Evolutionary conservation across 2,797 vertebrate species (phyloP).

Genomic region (Alca torda): DNA sequence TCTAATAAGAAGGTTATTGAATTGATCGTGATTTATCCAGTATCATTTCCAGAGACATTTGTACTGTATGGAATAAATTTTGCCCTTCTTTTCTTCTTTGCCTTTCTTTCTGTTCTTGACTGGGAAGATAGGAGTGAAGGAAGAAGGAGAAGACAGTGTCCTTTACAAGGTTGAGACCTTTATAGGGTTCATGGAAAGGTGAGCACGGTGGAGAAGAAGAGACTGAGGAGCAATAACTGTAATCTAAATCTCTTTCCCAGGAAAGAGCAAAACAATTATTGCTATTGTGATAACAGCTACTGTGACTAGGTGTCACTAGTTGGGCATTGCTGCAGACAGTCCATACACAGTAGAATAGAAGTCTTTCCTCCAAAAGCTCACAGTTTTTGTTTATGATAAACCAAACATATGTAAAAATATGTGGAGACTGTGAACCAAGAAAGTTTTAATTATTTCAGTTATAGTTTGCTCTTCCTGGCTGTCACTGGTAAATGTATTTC

Average conservation of each 20-base stretch:
- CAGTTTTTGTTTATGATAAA: background rate
- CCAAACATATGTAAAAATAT: background rate
- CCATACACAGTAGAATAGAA: accelerated
- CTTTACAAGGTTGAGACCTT: background rate
- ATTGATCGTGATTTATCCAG: background rate
- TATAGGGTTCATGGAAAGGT: background rate
- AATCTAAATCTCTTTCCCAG: background rate
- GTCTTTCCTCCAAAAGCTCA: background rate
- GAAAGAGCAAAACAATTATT: background rate
- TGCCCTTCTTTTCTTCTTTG: background rate
- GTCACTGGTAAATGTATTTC: background rate
- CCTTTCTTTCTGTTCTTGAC: background rate
- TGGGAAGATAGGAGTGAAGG: background rate
- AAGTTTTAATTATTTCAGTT: background rate
- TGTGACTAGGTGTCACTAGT: background rate
- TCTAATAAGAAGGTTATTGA: background rate
- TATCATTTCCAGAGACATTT: background rate
- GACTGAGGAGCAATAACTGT: background rate
- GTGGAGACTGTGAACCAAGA: background rate
- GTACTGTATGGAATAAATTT: background rate
- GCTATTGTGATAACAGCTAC: background rate
- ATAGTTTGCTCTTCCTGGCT: background rate
- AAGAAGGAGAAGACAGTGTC: background rate
- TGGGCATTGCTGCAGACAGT: background rate
- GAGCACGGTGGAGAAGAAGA: background rate